Percentiles rank a stretch among this genome's conserved stretches.
These are phyloP conservation scores for Drosophila mojavensis DNA, from an alignment of 1,140 invertebrate species.

Conservation along the genomic window DNA sequence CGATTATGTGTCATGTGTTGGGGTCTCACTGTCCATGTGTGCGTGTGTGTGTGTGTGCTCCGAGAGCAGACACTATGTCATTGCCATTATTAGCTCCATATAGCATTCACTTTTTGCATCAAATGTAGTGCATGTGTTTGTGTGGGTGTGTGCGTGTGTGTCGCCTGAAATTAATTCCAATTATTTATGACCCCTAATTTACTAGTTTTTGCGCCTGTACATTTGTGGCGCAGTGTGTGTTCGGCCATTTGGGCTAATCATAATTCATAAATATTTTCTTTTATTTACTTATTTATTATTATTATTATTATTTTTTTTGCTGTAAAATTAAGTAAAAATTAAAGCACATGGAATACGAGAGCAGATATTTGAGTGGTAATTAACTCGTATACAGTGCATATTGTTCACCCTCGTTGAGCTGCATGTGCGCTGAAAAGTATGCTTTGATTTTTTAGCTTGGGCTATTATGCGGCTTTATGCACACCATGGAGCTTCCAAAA, in stretches of 20 bases:
- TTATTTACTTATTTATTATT: background rate
- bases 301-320: no score
- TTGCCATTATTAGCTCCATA: conserved; percentile 70
- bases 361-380: no score
- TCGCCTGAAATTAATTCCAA: conserved; percentile 69
- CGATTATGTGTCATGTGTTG: conserved; percentile 73
- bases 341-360: background rate
- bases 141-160: conserved; percentile 8
- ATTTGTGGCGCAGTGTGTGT: conserved; percentile 6
- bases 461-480: background rate
- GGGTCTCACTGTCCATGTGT: conserved; percentile 6
- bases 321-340: background rate
- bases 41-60: conserved; percentile 17
- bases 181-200: conserved; percentile 67
- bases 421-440: background rate
- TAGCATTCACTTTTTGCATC: conserved; percentile 9
- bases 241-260: conserved; percentile 39
- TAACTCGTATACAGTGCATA: background rate
- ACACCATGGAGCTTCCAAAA: background rate
- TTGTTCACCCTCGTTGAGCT: background rate
- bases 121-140: background rate
- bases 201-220: conserved; percentile 1
- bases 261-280: conserved; percentile 9
- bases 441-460: background rate
- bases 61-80: conserved; percentile 55